Base-by-base conservation (phyloP, 2,888 invertebrate species). In the Cylloceria caligata region DNA sequence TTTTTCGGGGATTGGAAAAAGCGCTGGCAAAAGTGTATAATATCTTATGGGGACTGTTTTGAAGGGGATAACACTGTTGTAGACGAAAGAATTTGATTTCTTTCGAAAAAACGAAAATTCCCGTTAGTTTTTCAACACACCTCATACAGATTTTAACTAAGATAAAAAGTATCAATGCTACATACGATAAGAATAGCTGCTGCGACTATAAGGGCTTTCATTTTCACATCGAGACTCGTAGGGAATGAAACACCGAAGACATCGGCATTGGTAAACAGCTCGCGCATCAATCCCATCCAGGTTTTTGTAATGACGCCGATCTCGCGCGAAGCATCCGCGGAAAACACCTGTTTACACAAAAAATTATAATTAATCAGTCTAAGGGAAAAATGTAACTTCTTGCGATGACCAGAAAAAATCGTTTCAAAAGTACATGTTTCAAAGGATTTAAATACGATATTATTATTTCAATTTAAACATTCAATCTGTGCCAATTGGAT, bases 201-300 rank as follows among this genome's bases (percentile, higher is more conserved):
- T 71, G 96, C 97, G 30, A 97, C 92, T 89, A 97, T 94, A 5
- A 96, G 96, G 0, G 97, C 97, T 91, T 97, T 97, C 94, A 97
- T 96, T 91, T 96, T 95, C 57, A 96, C 97, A 91, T 98, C 98
- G 89, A 98, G 93, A 92, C 98, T 98, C 94, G 96, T 94, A 0
- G 98, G 98, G 92, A 99, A 98, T n/a, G 95, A 95, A 81, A 98
- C 96, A 30, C 97, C 98, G 92, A 98, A 98, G 92, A 96, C 96
- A 92, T 98, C 98, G 0, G 97, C 94, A 93, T 97, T 97, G 0
- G 98, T 97, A 91, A 98, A 97, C 80, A 95, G 93, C 93, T 98
- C 98, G 77, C 97, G 95, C 0, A 95, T 94, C 60, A 98, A 89
- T 0, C 98, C 98, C 0, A 97, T 95, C 98, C 98, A 98, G 90